These are phyloP conservation scores for Agrotis puta DNA, from an alignment of 2,888 invertebrate genomes.

Conservation along the genomic window DNA sequence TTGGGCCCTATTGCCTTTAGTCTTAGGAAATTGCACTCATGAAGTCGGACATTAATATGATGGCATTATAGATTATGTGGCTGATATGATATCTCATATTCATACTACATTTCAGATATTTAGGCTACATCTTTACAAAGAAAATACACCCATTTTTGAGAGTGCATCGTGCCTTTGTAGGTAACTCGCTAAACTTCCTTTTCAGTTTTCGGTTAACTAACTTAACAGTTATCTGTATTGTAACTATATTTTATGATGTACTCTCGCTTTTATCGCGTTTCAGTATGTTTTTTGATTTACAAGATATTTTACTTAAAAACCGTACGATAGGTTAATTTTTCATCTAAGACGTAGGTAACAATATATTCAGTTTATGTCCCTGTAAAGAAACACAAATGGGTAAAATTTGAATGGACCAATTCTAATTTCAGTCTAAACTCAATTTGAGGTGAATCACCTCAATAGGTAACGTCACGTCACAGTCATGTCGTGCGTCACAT, in stretches of 20 bases:
- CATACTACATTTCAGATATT: too few relatives aligned
- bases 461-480: constrained; percentile 26
- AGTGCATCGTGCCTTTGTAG: neutral
- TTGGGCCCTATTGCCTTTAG: neutral
- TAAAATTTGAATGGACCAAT: neutral
- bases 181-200: constrained; percentile 1
- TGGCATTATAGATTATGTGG: neutral
- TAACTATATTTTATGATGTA: constrained; percentile 4
- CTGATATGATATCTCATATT: constrained; percentile 3
- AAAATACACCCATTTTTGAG: neutral
- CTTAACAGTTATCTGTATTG: neutral
- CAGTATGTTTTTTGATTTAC: neutral
- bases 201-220: constrained; percentile 16
- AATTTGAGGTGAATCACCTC: constrained; percentile 57
- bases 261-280: constrained; percentile 9
- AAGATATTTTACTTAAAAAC: neutral
- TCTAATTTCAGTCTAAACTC: constrained; percentile 21
- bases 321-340: too few relatives aligned
- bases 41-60: too few relatives aligned
- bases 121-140: too few relatives aligned
- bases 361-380: too few relatives aligned
- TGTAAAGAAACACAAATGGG: neutral
- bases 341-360: too few relatives aligned
- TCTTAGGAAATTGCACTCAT: neutral
- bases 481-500: constrained; percentile 34